A percentile compares a stretch with the other conserved stretches of the same genome.
Conservation (phyloP, 1,140 invertebrate genomes). For the Calliphora vicina region DNA sequence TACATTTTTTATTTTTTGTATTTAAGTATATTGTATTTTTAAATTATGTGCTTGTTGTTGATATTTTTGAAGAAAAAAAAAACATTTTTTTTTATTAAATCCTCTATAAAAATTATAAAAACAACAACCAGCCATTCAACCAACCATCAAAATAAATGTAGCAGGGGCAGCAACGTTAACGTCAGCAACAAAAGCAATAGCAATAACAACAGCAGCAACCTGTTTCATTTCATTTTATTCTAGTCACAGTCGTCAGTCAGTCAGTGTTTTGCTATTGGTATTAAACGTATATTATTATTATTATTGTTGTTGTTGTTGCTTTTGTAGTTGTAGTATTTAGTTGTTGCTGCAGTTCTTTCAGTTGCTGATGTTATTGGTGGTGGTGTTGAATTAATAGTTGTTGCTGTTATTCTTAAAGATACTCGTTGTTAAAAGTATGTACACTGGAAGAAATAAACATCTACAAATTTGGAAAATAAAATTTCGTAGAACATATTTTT, state of each 20-base stretch:
- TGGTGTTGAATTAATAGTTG: no score
- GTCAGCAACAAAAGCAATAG: neutral
- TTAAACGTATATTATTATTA: neutral
- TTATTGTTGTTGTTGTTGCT: neutral
- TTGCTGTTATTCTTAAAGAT: no score
- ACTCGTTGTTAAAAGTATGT: no score
- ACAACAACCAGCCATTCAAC: neutral
- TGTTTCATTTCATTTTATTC: neutral
- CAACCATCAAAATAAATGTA: neutral
- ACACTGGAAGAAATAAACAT: no score
- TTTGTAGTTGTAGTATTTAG: no score
- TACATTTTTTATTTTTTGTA: neutral
- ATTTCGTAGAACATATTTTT: no score
- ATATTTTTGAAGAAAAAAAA: no score
- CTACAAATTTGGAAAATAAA: no score
- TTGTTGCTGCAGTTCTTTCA: neutral
- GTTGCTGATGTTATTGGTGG: neutral
- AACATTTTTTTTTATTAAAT: neutral
- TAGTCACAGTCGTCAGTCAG: neutral
- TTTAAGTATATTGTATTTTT: neutral
- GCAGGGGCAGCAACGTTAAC: neutral
- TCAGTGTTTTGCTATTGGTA: neutral
- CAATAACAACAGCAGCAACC: neutral
- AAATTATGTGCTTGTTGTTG: neutral
- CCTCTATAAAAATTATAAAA: no score